Conservation (phyloP, 2,797 vertebrate species). For the Okamejei kenojei region DNA sequence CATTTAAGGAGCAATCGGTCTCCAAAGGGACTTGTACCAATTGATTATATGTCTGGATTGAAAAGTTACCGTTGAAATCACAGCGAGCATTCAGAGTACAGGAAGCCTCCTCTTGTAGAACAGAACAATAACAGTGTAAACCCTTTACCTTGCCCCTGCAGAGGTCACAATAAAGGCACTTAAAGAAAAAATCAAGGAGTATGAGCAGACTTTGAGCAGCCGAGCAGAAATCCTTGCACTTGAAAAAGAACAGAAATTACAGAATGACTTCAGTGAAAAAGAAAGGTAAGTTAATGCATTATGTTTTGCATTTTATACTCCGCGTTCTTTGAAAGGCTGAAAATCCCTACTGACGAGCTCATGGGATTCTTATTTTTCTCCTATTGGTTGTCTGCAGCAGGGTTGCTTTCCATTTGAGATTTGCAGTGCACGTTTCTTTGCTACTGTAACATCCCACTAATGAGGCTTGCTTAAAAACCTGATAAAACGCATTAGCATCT, state of each 20-base stretch:
- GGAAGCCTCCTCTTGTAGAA: constrained; percentile 49
- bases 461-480: neutral
- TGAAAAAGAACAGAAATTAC: constrained; percentile 90
- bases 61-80: constrained; percentile 85
- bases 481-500: neutral
- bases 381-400: neutral
- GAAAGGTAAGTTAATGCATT: constrained; percentile 72
- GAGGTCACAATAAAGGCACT: constrained; percentile 98
- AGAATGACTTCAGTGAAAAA: constrained; percentile 95
- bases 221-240: constrained; percentile 90
- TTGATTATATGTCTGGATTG: constrained; percentile 94
- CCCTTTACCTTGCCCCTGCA: constrained; percentile 57
- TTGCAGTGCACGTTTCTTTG: neutral
- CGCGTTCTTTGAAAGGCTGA: neutral
- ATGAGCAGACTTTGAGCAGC: constrained; percentile 92
- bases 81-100: constrained; percentile 51
- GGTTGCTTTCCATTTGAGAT: neutral
- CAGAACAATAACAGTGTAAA: constrained; percentile 49
- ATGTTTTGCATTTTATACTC: neutral
- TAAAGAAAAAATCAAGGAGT: constrained; percentile 97
- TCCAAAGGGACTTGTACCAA: constrained; percentile 85
- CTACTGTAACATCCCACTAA: neutral
- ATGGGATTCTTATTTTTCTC: neutral
- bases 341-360: neutral
- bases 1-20: constrained; percentile 94